Evolutionary conservation across 2,113 vertebrate genomes (phyloP).

Genomic region (Trinectes maculatus): DNA sequence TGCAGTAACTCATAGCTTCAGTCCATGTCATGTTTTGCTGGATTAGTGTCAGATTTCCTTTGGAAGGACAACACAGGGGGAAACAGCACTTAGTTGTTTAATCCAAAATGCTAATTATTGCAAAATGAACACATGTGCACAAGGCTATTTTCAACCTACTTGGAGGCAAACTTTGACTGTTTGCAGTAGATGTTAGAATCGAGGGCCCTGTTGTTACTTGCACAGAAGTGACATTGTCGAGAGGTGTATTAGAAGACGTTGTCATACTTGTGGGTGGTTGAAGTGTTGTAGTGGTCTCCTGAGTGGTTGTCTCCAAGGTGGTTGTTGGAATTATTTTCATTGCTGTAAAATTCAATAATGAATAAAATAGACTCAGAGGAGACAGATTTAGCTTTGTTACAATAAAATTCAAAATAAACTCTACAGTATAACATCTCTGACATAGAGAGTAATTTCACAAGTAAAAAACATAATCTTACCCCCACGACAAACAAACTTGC

Average conservation of each 20-base stretch:
- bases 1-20: conserved; percentile 75
- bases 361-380: background rate
- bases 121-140: background rate
- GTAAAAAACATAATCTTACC: conserved; percentile 45
- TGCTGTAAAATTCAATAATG: conserved; percentile 32
- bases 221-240: conserved; percentile 9
- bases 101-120: background rate
- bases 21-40: conserved; percentile 72
- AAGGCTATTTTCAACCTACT: conserved; percentile 33
- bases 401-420: background rate
- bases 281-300: background rate
- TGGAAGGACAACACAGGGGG: conserved; percentile 7
- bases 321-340: conserved; percentile 20
- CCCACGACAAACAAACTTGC: conserved; percentile 59
- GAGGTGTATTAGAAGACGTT: background rate
- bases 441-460: background rate
- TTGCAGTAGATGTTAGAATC: conserved; percentile 10
- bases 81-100: background rate
- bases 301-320: conserved; percentile 22
- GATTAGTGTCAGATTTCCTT: conserved; percentile 67
- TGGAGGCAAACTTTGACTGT: conserved; percentile 12
- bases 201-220: conserved; percentile 5
- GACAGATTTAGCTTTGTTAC: background rate
- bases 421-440: conserved; percentile 1
- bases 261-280: background rate